phyloP scores from a whole-genome alignment of 2,888 invertebrate species.

The Clepsis dumicolana region DNA sequence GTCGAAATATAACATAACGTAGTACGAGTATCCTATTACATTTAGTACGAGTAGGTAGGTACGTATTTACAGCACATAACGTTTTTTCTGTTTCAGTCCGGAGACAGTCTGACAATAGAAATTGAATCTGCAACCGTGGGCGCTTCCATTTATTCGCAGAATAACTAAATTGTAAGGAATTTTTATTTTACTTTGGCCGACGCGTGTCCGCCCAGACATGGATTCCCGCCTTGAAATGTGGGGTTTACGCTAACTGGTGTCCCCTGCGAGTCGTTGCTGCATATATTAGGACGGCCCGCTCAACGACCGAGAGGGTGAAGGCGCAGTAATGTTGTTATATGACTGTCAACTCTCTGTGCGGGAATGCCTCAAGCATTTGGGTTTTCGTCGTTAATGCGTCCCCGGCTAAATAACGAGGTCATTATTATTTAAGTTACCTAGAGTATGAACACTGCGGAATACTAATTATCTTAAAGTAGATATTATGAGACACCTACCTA shows the following conservation, averaged over 20 bases:
- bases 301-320: conserved; percentile 6
- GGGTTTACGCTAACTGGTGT: conserved; percentile 30
- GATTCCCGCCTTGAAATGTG: conserved; percentile 28
- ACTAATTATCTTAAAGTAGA: conserved; percentile 36
- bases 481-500: conserved; percentile 36
- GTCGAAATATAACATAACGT: not conserved
- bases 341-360: conserved; percentile 25
- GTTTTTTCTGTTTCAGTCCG: conserved; percentile 9
- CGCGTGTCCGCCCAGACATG: conserved; percentile 27
- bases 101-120: conserved; percentile 19
- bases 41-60: not conserved
- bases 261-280: conserved; percentile 25
- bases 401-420: conserved; percentile 36
- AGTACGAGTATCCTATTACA: not conserved
- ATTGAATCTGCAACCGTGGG: conserved; percentile 16
- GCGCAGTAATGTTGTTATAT: conserved; percentile 34
- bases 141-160: conserved; percentile 20
- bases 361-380: conserved; percentile 28
- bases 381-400: conserved; percentile 34
- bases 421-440: conserved; percentile 38
- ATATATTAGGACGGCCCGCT: conserved; percentile 27
- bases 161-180: conserved; percentile 7
- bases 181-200: conserved; percentile 32
- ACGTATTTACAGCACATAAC: not conserved
- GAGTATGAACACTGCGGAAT: conserved; percentile 32